Base-by-base conservation (phyloP, 2,113 vertebrate genomes). In the Catharus minimus region DNA sequence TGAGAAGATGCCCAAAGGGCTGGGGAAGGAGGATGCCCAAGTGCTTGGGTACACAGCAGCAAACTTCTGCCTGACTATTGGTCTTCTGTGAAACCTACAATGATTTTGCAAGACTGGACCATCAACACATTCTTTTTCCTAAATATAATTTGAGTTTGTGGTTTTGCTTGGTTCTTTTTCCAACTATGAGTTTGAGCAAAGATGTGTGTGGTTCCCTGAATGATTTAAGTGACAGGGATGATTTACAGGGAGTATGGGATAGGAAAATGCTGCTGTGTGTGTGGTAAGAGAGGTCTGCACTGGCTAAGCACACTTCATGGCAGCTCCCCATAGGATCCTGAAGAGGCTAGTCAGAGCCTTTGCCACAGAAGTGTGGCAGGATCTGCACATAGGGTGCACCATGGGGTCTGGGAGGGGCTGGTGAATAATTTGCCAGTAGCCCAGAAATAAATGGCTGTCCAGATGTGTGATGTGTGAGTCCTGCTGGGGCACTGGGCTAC, bases 391-490 rank as follows among this genome's bases (percentile, higher is more conserved):
- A 5, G 36, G 12, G 11, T 56, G 36, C 5, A 21, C 9, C 1
- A 3, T 0, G 0, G 27, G 13, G 2, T 20, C 65, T 82, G 41
- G 4, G 24, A 53, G 11, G 21, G 30, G 7, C 15, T 76, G 50
- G 46, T 13, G 41, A 46, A 43, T 1, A 1, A 10, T 47, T 53
- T 0, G 0, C 11, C 17, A 16, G 50, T 19, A 52, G 5, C 38
- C 26, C 39, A 80, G 50, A 75, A 75, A n/a, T 21, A 73, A 71
- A 43, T 30, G 9, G 15, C 23, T 65, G n/a, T n/a, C 17, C 0
- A 0, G 12, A n/a, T 21, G 12, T 49, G 52, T 55, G 0, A 0
- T 0, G 0, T 23, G 23, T 21, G 7, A 47, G 49, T 21, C 58
- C 49, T 58, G 50, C 65, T 38, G 38, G 43, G 68, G 49, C 24